Evolutionary conservation across 2,888 invertebrate genomes (phyloP), one percentile per base, ranked within the genome.

Genomic region (Amphipyra tragopoginis): DNA sequence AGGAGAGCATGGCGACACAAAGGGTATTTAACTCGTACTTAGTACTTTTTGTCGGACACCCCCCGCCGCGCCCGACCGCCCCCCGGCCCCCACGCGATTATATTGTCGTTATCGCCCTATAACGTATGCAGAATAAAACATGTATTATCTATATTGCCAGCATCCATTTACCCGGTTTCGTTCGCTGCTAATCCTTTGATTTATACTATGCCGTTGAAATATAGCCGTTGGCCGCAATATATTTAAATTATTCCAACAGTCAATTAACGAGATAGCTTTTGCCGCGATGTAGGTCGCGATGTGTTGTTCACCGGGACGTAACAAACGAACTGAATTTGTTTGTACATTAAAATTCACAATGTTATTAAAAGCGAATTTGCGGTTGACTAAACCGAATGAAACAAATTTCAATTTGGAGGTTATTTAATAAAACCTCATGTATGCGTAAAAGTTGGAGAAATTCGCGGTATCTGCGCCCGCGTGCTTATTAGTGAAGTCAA

Each of bases 1-100:
- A 91, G 88, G 88, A 89, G 89, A 90, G 88, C 81, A 86, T 82
- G 83, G 82, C 86, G 84, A 88, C 91, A 94, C 93, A 94, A 94
- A 93, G 93, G 94, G 93, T 94, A 94, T 94, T 94, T 94, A 94
- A 93, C 90, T 93, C 88, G 87, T 91, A 93, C 93, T 94, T 94
- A 93, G 93, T 92, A 93, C 92, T 94, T 93, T 94, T 94, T 93
- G 91, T 84, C 87, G 86, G 45, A 69, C 75, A 66, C 86, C 84
- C 89, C 90, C 91, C 86, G 85, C 86, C 79, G 88, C 66, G 86
- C 79, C 70, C 50, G 53, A 76, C 77, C 80, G 77, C 60, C 83
- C 81, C 80, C 67, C 79, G 67, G 68, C 81, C 79, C 86, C 85
- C 82, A 77, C 73, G 81, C 89, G 92, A 93, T 93, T 92, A 93